Evolutionary conservation across 1,140 invertebrate species (phyloP).

Genomic region (Brachionus plicatilis): DNA sequence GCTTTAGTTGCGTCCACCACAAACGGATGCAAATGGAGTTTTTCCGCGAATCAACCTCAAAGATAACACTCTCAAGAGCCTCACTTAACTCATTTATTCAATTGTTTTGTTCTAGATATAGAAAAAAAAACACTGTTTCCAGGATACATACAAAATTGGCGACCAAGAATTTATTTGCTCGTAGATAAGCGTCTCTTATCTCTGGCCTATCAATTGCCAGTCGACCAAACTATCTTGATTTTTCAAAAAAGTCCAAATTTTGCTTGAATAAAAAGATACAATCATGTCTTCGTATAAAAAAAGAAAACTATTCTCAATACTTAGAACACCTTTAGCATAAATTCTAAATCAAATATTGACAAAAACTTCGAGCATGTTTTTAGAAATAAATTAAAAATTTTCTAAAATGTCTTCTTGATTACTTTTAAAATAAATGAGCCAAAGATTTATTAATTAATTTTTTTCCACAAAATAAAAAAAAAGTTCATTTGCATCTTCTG

Average conservation of each 20-base stretch:
- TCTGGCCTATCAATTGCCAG: neutral
- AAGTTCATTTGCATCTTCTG: too few relatives aligned
- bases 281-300: too few relatives aligned
- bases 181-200: neutral
- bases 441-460: too few relatives aligned
- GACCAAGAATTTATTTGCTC: neutral
- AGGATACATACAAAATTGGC: neutral
- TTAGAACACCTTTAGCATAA: neutral
- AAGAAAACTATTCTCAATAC: neutral
- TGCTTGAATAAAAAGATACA: neutral
- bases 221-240: neutral
- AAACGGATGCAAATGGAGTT: neutral
- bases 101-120: neutral
- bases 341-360: neutral
- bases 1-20: neutral
- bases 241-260: neutral
- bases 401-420: too few relatives aligned
- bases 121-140: neutral
- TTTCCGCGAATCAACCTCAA: neutral
- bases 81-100: conserved; percentile 1
- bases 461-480: too few relatives aligned
- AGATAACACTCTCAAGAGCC: neutral
- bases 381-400: too few relatives aligned
- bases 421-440: too few relatives aligned
- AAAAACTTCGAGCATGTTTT: neutral